Conservation (phyloP, 2,797 vertebrate species). For the Heliangelus exortis region DNA sequence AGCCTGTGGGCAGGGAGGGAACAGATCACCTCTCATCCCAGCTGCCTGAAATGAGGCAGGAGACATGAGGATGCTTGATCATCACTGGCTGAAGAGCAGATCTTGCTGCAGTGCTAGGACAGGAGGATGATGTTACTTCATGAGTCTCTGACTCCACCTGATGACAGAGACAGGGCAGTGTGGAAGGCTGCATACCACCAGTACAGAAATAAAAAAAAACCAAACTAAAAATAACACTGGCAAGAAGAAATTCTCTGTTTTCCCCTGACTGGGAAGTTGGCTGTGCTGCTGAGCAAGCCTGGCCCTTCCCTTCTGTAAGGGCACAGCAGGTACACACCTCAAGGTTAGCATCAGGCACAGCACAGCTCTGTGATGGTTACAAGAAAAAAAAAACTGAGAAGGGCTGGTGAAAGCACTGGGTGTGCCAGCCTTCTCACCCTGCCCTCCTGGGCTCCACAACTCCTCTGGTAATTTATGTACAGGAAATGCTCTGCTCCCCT, state of each 20-base stretch:
- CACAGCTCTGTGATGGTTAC: background rate
- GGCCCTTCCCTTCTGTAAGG: background rate
- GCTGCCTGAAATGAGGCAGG: background rate
- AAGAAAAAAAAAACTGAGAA: background rate
- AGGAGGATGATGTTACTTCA: background rate
- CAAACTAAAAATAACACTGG: background rate
- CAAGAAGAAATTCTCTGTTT: background rate
- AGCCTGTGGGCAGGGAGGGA: background rate
- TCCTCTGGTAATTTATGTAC: background rate
- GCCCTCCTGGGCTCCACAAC: background rate
- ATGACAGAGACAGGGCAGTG: background rate
- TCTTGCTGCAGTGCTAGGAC: slow-evolving; percentile 21
- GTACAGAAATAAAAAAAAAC: background rate
- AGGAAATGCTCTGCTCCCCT: background rate
- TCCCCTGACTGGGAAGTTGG: background rate
- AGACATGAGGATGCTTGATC: background rate
- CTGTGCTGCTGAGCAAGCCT: background rate
- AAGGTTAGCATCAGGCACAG: background rate
- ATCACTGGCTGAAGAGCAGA: background rate
- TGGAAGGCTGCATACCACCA: background rate
- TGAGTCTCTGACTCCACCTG: slow-evolving; percentile 7
- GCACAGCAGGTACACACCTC: background rate
- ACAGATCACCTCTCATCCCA: background rate
- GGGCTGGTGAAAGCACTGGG: background rate
- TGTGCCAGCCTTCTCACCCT: background rate